Evolutionary conservation across 2,797 vertebrate species (phyloP).

Genomic region (Xiphorhynchus erythropygius): DNA sequence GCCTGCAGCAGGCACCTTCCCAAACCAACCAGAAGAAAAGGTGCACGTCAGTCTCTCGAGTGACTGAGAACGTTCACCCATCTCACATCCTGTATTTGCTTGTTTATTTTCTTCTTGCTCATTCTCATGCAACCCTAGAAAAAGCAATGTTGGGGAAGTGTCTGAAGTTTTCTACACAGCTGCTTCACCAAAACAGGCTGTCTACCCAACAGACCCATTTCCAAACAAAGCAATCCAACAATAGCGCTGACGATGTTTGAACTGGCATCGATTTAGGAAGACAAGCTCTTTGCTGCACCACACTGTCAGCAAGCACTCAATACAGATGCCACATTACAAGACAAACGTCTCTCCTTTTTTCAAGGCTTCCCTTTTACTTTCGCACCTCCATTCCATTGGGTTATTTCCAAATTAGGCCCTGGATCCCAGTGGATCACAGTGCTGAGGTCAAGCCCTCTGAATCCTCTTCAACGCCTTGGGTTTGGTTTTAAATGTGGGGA

Average conservation of each 20-base stretch:
- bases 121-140: background rate
- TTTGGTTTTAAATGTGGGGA: background rate
- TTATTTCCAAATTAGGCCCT: background rate
- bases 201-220: slow-evolving; percentile 43
- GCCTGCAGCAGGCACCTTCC: background rate
- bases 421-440: background rate
- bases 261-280: slow-evolving; percentile 23
- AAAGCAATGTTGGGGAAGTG: background rate
- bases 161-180: background rate
- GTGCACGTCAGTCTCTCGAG: background rate
- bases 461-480: fast-evolving
- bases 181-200: background rate
- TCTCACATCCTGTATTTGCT: background rate
- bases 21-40: background rate
- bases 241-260: slow-evolving; percentile 56
- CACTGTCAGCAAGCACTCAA: slow-evolving; percentile 15
- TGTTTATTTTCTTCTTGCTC: background rate
- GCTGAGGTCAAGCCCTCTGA: background rate
- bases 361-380: background rate
- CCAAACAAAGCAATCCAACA: slow-evolving; percentile 53
- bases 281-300: slow-evolving; percentile 41
- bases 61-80: background rate
- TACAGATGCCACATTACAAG: slow-evolving; percentile 36
- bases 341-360: background rate
- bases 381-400: fast-evolving